Base-by-base conservation (phyloP, 1,140 invertebrate species). In the Choristoneura fumiferana region DNA sequence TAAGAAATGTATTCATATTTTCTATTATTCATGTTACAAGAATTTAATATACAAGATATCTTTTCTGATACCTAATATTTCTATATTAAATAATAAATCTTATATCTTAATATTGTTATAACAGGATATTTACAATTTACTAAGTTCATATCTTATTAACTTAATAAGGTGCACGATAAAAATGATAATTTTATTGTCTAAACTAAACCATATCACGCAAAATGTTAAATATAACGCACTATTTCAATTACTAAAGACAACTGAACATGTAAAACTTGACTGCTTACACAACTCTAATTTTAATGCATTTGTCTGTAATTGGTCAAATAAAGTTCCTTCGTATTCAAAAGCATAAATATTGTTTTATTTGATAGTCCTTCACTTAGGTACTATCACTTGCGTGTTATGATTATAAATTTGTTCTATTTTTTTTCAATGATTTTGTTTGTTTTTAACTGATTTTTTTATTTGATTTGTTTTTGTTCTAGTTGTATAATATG, bases 1-100 rank as follows among this genome's bases (percentile, higher is more conserved):
- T 88, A 88, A 86, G 82, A 83, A 88, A 84, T 82, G 69, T 85
- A 88, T 78, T 78, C 71, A 86, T 86, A 86, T 88, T 88, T 87
- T 86, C 80, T 85, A 85, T 87, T 84, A 84, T 76, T 76, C 73
- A 70, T 79, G 73, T 80, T 83, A 70, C 70, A 71, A 78, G 71
- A 79, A 83, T 76, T 76, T 73, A 80, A 78, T 81, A 82, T 81
- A 82, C 71, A 80, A 56, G 69, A 40, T 77, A 73, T 74, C 74
- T 80, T 84, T 80, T 77, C 64, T 69, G 80, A 82, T 81, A 70
- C 68, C 61, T 78, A 81, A 76, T 78, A 77, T 79, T 77, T 78
- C 73, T 78, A 67, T 70, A 77, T 73, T 71, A 67, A 68, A 64
- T 67, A 69, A 76, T 67, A 55, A 70, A 67, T 56, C 63, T 61